phyloP scores from a whole-genome alignment of 2,888 invertebrate genomes.

The Sminthurinus aureus region DNA sequence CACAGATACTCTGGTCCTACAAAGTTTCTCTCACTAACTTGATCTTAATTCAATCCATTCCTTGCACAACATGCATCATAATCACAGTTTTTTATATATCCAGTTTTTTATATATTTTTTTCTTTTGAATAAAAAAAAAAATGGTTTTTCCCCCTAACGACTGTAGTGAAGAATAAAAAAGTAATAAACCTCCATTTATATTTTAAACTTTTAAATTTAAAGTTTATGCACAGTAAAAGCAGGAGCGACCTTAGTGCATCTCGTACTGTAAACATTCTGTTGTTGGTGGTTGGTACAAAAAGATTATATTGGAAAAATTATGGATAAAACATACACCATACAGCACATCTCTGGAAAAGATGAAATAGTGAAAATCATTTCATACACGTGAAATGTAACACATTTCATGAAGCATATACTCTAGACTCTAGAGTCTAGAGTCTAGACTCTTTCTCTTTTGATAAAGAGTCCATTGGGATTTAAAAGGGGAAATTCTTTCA shows the following conservation, averaged over 20 bases:
- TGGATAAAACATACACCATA: background rate
- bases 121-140: too few relatives aligned
- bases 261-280: too few relatives aligned
- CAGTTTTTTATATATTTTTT: too few relatives aligned
- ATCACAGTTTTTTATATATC: background rate
- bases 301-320: background rate
- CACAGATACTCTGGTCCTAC: background rate
- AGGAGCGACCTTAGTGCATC: background rate
- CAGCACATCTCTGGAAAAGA: background rate
- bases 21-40: background rate
- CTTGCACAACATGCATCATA: background rate
- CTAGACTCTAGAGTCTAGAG: background rate
- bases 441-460: background rate
- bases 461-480: slow-evolving; percentile 28
- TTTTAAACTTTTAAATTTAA: background rate
- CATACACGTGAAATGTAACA: background rate
- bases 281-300: too few relatives aligned
- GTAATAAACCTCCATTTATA: background rate
- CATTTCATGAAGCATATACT: too few relatives aligned
- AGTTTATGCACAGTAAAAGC: background rate
- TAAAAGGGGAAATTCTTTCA: slow-evolving; percentile 32
- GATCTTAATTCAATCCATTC: background rate
- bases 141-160: too few relatives aligned
- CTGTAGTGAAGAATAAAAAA: background rate
- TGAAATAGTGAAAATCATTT: slow-evolving; percentile 12